phyloP scores from a whole-genome alignment of 2,888 invertebrate genomes.

The Oligia fasciuncula region DNA sequence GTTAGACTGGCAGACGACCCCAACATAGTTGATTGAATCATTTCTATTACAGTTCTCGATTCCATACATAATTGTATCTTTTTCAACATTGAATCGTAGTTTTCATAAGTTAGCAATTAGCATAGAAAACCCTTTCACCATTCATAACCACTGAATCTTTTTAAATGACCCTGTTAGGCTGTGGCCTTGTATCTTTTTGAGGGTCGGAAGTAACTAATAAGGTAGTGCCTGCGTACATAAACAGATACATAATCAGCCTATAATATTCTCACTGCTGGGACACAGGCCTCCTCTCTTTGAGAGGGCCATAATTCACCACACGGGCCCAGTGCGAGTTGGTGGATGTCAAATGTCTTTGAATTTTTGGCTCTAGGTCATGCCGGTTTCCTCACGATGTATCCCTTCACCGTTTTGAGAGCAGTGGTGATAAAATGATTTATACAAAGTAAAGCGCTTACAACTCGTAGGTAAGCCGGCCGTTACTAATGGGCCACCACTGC shows the following conservation, averaged over 20 bases:
- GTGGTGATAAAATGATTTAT: background rate
- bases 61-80: background rate
- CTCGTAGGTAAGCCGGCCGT: too few relatives aligned
- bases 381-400: background rate
- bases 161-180: background rate
- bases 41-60: background rate
- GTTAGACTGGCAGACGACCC: background rate
- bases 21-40: background rate
- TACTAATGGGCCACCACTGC: too few relatives aligned
- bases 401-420: background rate
- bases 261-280: background rate
- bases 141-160: slow-evolving; percentile 8
- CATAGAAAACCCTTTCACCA: background rate
- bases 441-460: too few relatives aligned
- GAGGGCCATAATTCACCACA: background rate
- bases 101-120: background rate
- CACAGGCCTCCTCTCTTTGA: background rate
- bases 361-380: background rate
- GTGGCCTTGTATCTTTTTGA: background rate
- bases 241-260: background rate
- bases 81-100: background rate
- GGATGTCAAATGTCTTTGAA: background rate
- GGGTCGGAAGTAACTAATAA: background rate
- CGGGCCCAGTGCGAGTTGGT: too few relatives aligned
- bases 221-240: background rate